A percentile compares a stretch with the other conserved stretches of the same genome.
phyloP scores from a whole-genome alignment of 2,888 invertebrate species.

The Conops quadrifasciatus region DNA sequence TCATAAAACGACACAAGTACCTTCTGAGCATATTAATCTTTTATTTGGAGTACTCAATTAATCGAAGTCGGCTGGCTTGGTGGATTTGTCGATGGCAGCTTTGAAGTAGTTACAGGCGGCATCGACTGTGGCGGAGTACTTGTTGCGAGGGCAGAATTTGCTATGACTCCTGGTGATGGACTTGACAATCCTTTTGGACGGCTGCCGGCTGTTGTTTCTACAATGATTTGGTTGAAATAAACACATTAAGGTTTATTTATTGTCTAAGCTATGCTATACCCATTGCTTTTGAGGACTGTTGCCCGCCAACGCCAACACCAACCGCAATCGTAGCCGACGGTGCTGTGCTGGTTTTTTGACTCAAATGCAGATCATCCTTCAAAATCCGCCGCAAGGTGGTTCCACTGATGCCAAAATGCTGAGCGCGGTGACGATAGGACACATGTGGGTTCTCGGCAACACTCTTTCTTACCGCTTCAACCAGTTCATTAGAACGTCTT shows the following conservation, averaged over 20 bases:
- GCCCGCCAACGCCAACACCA: too few species aligned
- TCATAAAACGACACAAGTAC: too few species aligned
- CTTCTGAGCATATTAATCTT: not conserved
- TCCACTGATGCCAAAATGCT: too few species aligned
- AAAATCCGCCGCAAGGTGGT: too few species aligned
- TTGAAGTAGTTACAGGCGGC: constrained; percentile 32
- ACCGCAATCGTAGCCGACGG: too few species aligned
- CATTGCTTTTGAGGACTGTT: constrained; percentile 39
- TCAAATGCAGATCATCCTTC: too few species aligned
- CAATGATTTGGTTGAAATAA: constrained; percentile 9
- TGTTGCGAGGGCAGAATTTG: constrained; percentile 27
- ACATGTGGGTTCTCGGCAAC: too few species aligned
- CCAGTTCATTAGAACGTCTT: too few species aligned
- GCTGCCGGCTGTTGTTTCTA: constrained; percentile 45
- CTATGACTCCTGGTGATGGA: constrained; percentile 34
- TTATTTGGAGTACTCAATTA: constrained; percentile 23
- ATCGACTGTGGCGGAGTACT: constrained; percentile 32
- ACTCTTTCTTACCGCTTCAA: too few species aligned
- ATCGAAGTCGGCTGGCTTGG: constrained; percentile 40
- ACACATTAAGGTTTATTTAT: constrained; percentile 4
- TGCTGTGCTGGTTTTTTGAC: too few species aligned
- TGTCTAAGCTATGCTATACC: constrained; percentile 40
- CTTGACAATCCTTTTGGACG: constrained; percentile 28
- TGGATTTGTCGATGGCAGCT: constrained; percentile 33
- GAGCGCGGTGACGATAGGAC: too few species aligned